Evolutionary conservation across 1,140 invertebrate genomes (phyloP).

Genomic region (Oscheius sp.): DNA sequence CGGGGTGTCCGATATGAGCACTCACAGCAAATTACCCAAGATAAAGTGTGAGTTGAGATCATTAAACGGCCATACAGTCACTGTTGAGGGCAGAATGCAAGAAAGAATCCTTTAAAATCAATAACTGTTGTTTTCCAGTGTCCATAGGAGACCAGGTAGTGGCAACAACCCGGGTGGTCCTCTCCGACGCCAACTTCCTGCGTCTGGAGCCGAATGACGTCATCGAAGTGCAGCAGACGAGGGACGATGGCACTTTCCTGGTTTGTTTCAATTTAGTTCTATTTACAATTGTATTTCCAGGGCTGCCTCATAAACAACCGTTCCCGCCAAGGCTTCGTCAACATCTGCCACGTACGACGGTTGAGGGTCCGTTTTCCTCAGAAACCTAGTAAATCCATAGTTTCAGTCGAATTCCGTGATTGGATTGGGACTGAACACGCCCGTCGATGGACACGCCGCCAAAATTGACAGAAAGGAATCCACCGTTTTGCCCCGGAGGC

Average conservation of each 20-base stretch:
- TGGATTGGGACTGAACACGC: background rate
- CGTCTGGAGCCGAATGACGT: background rate
- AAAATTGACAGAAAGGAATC: conserved; percentile 21
- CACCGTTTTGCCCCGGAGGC: conserved; percentile 25
- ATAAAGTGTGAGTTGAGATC: background rate
- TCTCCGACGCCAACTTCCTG: background rate
- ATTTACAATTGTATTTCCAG: background rate
- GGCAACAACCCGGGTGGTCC: background rate
- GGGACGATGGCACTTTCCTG: background rate
- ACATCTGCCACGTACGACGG: background rate
- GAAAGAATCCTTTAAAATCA: too few species aligned
- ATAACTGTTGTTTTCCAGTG: conserved; percentile 8
- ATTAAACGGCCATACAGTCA: too few species aligned
- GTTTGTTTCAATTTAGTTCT: background rate
- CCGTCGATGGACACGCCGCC: background rate
- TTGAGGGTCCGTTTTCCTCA: background rate
- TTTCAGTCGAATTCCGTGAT: too few species aligned
- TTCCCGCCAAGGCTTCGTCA: background rate
- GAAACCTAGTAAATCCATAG: too few species aligned
- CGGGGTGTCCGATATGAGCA: background rate
- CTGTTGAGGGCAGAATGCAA: too few species aligned
- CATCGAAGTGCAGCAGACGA: conserved; percentile 15
- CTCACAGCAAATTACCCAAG: background rate
- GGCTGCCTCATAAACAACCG: background rate
- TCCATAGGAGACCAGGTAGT: conserved; percentile 10